Evolutionary conservation across 2,113 vertebrate genomes (phyloP).

Genomic region (Eonycteris spelaea): DNA sequence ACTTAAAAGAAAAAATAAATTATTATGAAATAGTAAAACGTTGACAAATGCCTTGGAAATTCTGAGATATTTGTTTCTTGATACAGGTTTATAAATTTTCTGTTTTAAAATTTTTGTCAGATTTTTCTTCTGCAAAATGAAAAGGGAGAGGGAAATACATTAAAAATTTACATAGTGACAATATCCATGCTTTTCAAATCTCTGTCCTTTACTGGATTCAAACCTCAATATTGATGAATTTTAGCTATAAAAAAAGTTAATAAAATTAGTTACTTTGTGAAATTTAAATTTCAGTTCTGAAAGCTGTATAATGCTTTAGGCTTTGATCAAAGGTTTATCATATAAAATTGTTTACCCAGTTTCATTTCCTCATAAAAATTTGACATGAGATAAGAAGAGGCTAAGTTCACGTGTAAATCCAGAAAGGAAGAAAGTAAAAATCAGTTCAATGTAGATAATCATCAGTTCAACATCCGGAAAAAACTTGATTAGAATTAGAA

Average conservation of each 20-base stretch:
- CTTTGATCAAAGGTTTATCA: background rate
- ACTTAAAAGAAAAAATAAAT: background rate
- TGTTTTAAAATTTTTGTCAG: background rate
- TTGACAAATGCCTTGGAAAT: background rate
- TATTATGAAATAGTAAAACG: background rate
- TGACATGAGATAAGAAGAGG: background rate
- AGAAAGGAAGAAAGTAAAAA: background rate
- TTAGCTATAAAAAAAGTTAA: slow-evolving; percentile 38
- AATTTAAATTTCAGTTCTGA: background rate
- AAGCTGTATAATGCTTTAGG: background rate
- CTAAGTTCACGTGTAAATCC: background rate
- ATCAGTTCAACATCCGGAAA: background rate
- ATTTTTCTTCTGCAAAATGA: slow-evolving; percentile 10
- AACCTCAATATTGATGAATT: slow-evolving; percentile 62
- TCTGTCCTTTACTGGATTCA: background rate
- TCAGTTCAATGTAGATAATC: background rate
- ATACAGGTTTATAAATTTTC: background rate
- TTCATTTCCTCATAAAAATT: background rate
- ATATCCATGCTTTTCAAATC: background rate
- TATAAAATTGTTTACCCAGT: background rate
- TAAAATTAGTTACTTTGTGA: background rate
- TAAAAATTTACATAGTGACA: background rate
- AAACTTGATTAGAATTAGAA: background rate
- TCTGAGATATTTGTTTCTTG: background rate
- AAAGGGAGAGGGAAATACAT: background rate